Percentiles rank a stretch among this genome's conserved stretches.
These are phyloP conservation scores for Murina feae DNA, from an alignment of 2,113 vertebrate species.

Conservation along the genomic window DNA sequence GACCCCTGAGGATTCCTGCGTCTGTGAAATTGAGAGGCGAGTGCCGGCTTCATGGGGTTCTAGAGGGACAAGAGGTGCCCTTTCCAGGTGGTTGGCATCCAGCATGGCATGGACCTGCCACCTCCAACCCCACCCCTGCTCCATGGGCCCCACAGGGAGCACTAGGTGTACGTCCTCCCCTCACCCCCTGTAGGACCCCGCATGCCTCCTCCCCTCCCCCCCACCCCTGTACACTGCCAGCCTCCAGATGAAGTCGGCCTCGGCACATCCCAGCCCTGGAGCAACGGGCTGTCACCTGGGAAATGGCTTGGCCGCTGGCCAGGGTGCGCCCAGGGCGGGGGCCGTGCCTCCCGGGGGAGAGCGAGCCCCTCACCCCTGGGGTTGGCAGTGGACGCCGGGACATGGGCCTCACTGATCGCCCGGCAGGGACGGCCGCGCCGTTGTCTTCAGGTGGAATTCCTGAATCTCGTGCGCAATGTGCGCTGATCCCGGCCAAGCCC, in stretches of 20 bases:
- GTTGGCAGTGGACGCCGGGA: slow-evolving; percentile 65
- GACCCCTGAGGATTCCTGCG: not conserved
- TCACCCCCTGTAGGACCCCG: not conserved
- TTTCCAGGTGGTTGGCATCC: rapidly evolving
- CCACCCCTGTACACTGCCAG: rapidly evolving
- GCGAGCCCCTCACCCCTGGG: slow-evolving; percentile 67
- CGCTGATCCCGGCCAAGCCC: slow-evolving; percentile 57
- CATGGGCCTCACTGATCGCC: slow-evolving; percentile 62
- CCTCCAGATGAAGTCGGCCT: not conserved
- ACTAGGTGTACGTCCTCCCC: not conserved
- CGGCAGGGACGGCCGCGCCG: slow-evolving; percentile 19
- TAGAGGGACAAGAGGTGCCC: rapidly evolving
- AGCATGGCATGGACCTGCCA: rapidly evolving
- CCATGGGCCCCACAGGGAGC: rapidly evolving
- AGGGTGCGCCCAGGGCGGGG: slow-evolving; percentile 8
- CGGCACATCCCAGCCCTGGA: not conserved
- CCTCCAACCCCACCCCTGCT: not conserved
- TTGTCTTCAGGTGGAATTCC: slow-evolving; percentile 66
- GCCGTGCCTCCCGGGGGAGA: slow-evolving; percentile 54
- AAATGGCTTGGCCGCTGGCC: slow-evolving; percentile 59
- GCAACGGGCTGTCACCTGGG: not conserved
- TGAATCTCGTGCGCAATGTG: not conserved
- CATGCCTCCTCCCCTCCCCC: not conserved
- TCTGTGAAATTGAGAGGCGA: rapidly evolving
- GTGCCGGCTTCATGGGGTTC: rapidly evolving